A percentile compares a stretch with the other conserved stretches of the same genome.
Conservation (phyloP, 2,888 invertebrate genomes). For the Agrilus cyanescens region DNA sequence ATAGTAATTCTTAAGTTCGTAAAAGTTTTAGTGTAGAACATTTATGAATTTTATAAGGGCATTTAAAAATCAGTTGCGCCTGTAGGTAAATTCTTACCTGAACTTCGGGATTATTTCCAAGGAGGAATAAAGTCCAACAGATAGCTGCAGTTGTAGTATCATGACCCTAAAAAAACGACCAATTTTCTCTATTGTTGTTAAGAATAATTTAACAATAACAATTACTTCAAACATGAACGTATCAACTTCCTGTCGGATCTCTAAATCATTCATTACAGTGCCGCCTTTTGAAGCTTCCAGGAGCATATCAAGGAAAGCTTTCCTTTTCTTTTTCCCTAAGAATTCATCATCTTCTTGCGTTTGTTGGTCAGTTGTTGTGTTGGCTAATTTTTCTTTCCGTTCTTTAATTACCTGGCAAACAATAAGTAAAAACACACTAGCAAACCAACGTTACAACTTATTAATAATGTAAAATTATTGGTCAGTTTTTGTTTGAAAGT, state of each 20-base stretch:
- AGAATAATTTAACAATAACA: background rate
- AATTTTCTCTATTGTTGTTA: background rate
- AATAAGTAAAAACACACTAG: background rate
- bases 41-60: background rate
- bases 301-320: constrained; percentile 30
- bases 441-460: no score
- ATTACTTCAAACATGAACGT: constrained; percentile 35
- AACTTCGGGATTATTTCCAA: constrained; percentile 30
- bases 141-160: constrained; percentile 32
- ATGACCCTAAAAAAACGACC: constrained; percentile 26
- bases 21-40: background rate
- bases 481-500: no score
- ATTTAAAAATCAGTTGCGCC: background rate
- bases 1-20: background rate
- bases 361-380: background rate
- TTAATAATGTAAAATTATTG: no score
- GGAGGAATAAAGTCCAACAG: constrained; percentile 28
- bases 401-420: constrained; percentile 16
- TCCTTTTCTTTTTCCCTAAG: constrained; percentile 21
- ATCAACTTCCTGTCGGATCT: constrained; percentile 33
- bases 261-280: constrained; percentile 22
- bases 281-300: constrained; percentile 23
- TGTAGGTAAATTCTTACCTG: constrained; percentile 22
- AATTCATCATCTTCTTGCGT: constrained; percentile 10
- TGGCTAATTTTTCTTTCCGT: constrained; percentile 9